Conservation (phyloP, 2,113 vertebrate species). For the Dunckerocampus dactyliophorus region DNA sequence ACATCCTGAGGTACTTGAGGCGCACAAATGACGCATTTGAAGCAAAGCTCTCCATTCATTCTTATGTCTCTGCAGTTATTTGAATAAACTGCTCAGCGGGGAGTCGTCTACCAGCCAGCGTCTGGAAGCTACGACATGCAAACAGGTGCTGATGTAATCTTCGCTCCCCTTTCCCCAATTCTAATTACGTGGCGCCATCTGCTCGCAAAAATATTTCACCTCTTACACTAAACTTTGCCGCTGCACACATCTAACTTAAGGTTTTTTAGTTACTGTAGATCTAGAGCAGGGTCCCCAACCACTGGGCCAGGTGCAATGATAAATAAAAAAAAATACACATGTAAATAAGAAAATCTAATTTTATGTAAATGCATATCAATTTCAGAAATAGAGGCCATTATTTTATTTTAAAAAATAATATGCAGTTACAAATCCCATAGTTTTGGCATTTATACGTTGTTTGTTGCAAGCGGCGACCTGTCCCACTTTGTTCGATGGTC, state of each 20-base stretch:
- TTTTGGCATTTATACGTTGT: too few species aligned
- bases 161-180: slow-evolving; percentile 48
- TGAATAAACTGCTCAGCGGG: slow-evolving; percentile 27
- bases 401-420: too few species aligned
- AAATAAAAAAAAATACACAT: slow-evolving; percentile 4
- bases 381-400: too few species aligned
- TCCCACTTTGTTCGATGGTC: too few species aligned
- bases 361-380: too few species aligned
- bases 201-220: slow-evolving; percentile 36
- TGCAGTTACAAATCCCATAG: too few species aligned
- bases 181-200: slow-evolving; percentile 72
- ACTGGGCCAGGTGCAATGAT: not conserved
- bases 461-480: too few species aligned
- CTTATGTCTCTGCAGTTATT: slow-evolving; percentile 42
- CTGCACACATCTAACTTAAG: not conserved
- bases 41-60: slow-evolving; percentile 18
- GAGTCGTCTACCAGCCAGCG: slow-evolving; percentile 32
- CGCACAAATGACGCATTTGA: slow-evolving; percentile 18
- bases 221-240: not conserved
- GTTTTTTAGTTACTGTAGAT: not conserved
- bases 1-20: slow-evolving; percentile 1
- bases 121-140: slow-evolving; percentile 26
- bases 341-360: too few species aligned
- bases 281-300: too few species aligned
- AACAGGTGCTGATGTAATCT: slow-evolving; percentile 66